Evolutionary conservation across 2,113 vertebrate genomes (phyloP), one percentile per base, ranked within the genome.

Genomic region (Syrmaticus mikado): DNA sequence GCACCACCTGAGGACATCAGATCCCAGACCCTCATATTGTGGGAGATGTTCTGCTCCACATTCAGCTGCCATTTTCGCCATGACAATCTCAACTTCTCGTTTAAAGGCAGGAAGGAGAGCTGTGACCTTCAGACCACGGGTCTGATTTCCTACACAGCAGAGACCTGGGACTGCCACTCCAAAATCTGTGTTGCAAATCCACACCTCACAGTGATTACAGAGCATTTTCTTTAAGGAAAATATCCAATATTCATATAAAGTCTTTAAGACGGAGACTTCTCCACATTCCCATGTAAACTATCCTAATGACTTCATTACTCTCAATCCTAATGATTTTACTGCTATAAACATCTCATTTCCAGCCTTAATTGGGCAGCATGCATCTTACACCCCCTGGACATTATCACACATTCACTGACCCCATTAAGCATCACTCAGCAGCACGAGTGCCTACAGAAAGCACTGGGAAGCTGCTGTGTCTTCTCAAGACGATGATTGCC

Each of bases 191-290:
- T 4, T 34, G 22, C 91, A 67, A 58, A 38, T 13, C 38, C 52
- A 8, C 2, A 15, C 4, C 2, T 34, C 22, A 6, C 0, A 10
- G 30, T 14, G 41, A 40, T 30, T 4, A 10, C 2, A 2, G 34
- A 77, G 55, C 30, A 7, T 18, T 14, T 6, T 17, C 14, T 8
- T 57, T 57, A 22, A 50, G 45, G 43, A 22, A 7, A 15, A 16
- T 25, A 19, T 34, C 36, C 48, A 30, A 27, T 6, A 8, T 46
- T 45, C 43, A 11, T 1, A 10, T 36, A 60, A 46, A 66, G 32
- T 25, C 48, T 45, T 53, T 0, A 3, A 46, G 65, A 41, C 5
- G 25, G 73, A 67, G 40, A 19, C 25, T 62, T 58, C 61, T 17
- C 19, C 13, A 18, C 2, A 2, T 7, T 15, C 40, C 53, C 2